Base-by-base conservation (phyloP, 2,113 vertebrate genomes). In the Pygoscelis antarcticus region DNA sequence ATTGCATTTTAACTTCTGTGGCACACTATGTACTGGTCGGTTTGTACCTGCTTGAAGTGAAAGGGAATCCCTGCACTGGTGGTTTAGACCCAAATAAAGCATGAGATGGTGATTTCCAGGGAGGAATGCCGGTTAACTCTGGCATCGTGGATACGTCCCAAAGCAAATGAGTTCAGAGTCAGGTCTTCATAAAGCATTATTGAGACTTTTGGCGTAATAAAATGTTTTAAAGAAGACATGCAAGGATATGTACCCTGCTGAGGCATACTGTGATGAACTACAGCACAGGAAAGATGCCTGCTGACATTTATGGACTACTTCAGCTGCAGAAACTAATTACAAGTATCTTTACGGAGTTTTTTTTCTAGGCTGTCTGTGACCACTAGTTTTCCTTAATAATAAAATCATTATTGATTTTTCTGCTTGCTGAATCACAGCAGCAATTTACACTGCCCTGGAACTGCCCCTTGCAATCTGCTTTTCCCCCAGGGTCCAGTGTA, bases 1-100 rank as follows among this genome's bases (percentile, higher is more conserved):
- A 61, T 32, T 52, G 20, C 15, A 36, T 82, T 44, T 61, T 55
- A 12, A 20, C 34, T 60, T 65, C 18, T 9, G 22, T 62, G 66
- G 42, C 20, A 66, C 0, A 1, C 32, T 71, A 20, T 1, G 2
- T n/a, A 21, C 49, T 38, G n/a, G 27, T 71, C 2, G 1, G 4
- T 47, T 60, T 65, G 27, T 30, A 60, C 19, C 38, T 77, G 23
- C n/a, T 27, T 77, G 71, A 38, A 79, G 38, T 60, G 61, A 64
- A 47, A 83, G 22, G 16, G 12, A 46, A 61, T 58, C 60, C 66
- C 32, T 47, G 60, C 25, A 34, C 36, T 47, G 21, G 10, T 47
- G 57, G 9, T 36, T 78, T 42, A 47, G 30, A 47, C 10, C 22
- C 3, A 2, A n/a, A n/a, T 60, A 36, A 83, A 44, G 22, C 47